Conservation (phyloP, 2,797 vertebrate genomes). For the Halcyon chelicuti region DNA sequence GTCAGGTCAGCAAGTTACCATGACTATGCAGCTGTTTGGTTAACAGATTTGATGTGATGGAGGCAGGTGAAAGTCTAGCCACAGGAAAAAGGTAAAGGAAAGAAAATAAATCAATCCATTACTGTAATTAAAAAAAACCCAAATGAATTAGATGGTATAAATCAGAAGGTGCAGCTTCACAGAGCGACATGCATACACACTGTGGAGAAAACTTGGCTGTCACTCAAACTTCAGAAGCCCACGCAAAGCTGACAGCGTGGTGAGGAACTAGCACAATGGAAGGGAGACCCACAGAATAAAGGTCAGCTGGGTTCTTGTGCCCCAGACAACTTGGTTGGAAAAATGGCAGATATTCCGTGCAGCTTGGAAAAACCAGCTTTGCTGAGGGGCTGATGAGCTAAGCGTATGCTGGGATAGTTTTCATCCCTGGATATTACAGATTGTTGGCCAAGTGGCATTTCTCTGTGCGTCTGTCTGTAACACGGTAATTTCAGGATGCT, state of each 20-base stretch:
- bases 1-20: not conserved
- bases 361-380: not conserved
- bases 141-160: not conserved
- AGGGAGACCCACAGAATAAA: not conserved
- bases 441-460: not conserved
- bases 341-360: not conserved
- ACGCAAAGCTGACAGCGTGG: not conserved
- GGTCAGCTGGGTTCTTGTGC: not conserved
- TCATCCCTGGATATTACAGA: not conserved
- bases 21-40: not conserved
- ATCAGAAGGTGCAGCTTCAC: not conserved
- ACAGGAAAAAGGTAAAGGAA: not conserved
- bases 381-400: not conserved
- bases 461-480: not conserved
- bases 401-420: not conserved
- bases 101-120: not conserved
- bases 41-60: not conserved
- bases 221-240: not conserved
- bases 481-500: not conserved
- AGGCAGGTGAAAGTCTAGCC: not conserved
- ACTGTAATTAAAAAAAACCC: not conserved
- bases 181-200: not conserved
- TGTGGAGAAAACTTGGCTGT: not conserved
- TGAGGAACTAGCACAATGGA: not conserved
- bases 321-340: not conserved